Conservation (phyloP, 2,797 vertebrate species). For the Pristis pectinata region DNA sequence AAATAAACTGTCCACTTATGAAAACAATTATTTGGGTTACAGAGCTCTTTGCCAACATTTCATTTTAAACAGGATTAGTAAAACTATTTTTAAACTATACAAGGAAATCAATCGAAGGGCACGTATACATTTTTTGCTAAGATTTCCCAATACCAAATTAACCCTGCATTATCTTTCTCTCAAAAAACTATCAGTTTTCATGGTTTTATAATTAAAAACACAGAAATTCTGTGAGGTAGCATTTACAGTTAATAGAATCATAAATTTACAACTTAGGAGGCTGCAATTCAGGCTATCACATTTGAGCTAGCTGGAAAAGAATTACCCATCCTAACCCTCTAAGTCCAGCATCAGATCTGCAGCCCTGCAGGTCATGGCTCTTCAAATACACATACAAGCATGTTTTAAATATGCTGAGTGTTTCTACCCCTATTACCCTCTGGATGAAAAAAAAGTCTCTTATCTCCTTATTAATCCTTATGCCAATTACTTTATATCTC, state of each 20-base stretch:
- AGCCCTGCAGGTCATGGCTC: no score
- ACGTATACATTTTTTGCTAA: not conserved
- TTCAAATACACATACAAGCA: no score
- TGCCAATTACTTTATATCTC: no score
- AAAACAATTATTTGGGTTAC: constrained; percentile 5
- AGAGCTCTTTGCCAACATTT: not conserved
- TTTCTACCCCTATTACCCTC: no score
- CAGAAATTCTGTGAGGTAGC: not conserved
- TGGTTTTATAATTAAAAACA: not conserved
- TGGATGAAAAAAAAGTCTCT: no score
- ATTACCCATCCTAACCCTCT: no score
- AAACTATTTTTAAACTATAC: constrained; percentile 7
- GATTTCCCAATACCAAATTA: not conserved
- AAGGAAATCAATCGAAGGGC: not conserved
- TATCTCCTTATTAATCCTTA: no score
- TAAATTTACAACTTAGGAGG: no score
- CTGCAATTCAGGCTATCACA: no score
- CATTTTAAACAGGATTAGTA: constrained; percentile 12
- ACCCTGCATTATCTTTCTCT: not conserved
- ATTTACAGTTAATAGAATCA: not conserved
- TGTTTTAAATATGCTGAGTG: no score
- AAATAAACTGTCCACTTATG: constrained; percentile 11
- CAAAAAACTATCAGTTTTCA: not conserved
- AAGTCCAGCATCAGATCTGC: no score
- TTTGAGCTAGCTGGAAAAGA: no score